Base-by-base conservation (phyloP, 2,888 invertebrate species). In the Tipula confusa region DNA sequence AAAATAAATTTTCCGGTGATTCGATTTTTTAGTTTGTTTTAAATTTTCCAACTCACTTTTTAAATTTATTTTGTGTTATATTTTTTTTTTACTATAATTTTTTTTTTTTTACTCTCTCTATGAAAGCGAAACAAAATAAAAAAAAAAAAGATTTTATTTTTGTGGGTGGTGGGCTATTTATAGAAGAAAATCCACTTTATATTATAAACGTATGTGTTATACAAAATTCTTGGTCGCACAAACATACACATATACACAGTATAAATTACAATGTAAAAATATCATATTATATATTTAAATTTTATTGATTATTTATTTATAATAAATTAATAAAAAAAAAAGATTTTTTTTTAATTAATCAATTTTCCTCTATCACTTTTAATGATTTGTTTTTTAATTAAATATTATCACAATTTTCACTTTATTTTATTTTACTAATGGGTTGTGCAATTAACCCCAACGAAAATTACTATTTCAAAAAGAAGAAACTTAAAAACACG, bases 241-340 rank as follows among this genome's bases (percentile, higher is more conserved):
- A 64, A 64, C 18, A 64, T 24, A 64, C 64, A 64, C 64, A 64
- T 9, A 64, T 24, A 64, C 64, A 64, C 64, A 64, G 24, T 64
- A 64, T 24, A 64, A 64, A 64, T 64, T 64, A 64, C 64, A 64
- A 64, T 64, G 64, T 64, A 64, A 64, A 64, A 24, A 64, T 24
- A 24, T 64, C 18, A 64, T 64, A 24, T 24, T 64, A 24, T 64
- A n/a, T n/a, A 64, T 64, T 64, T 64, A 64, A 64, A 64, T 64
- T 64, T 64, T 64, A 64, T 64, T 64, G 64, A 64, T 64, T 64
- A 64, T 64, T 64, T 64, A 64, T 64, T 64, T 64, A 64, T 64
- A 38, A 13, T 38, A 24, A 64, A 64, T 64, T 64, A 64, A 64
- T 64, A 11, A 64, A 64, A n/a, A n/a, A n/a, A n/a, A n/a, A n/a